phyloP scores from a whole-genome alignment of 2,797 vertebrate species.

The Phalanger gymnotis region DNA sequence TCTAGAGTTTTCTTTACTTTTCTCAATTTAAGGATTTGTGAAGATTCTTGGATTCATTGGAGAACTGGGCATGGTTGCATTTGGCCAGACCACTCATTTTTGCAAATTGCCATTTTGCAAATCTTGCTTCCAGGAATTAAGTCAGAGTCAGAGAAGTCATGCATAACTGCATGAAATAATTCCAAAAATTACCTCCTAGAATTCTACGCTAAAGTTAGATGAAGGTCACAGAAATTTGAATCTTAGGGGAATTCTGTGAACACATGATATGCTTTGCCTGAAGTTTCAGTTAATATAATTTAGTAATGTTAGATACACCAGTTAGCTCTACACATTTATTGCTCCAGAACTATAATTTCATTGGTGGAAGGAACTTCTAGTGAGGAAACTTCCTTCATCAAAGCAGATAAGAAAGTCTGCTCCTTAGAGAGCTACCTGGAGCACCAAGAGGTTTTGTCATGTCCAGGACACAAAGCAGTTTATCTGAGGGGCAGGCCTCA shows the following conservation, averaged over 20 bases:
- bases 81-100: slow-evolving; percentile 3
- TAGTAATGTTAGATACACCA: not conserved
- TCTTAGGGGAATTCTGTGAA: not conserved
- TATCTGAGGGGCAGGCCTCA: not conserved
- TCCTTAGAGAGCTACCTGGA: not conserved
- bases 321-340: not conserved
- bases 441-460: not conserved
- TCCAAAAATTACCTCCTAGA: not conserved
- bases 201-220: not conserved
- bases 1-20: not conserved
- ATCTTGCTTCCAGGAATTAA: slow-evolving; percentile 35
- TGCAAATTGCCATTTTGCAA: slow-evolving; percentile 14
- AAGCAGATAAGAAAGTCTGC: not conserved
- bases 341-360: not conserved
- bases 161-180: not conserved
- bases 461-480: not conserved
- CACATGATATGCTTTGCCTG: not conserved
- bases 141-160: slow-evolving; percentile 24
- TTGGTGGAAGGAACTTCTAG: not conserved
- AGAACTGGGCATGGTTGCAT: not conserved
- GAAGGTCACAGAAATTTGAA: not conserved
- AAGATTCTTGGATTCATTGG: slow-evolving; percentile 3
- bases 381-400: not conserved
- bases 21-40: slow-evolving; percentile 36
- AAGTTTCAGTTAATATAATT: not conserved